A percentile compares a stretch with the other conserved stretches of the same genome.
phyloP scores from a whole-genome alignment of 2,797 vertebrate genomes.

The Rachycentron canadum region DNA sequence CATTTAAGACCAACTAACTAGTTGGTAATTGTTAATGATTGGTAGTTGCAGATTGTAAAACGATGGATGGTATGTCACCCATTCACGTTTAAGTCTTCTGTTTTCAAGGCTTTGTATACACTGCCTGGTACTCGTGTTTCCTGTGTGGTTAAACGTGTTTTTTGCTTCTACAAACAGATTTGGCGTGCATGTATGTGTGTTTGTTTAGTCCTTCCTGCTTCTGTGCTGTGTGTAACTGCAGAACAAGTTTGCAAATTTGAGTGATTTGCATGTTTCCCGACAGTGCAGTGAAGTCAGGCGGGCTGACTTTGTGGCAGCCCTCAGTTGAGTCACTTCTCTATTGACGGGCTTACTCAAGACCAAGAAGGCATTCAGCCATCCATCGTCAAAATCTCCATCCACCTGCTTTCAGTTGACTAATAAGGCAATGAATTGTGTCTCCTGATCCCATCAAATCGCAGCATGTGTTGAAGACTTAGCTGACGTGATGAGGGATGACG shows the following conservation, averaged over 20 bases:
- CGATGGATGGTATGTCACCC: neutral
- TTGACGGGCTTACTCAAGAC: conserved; percentile 27
- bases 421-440: neutral
- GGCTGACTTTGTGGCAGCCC: conserved; percentile 37
- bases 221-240: conserved; percentile 62
- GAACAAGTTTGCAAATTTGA: conserved; percentile 77
- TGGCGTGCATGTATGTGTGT: conserved; percentile 20
- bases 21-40: neutral
- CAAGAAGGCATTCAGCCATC: neutral
- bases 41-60: neutral
- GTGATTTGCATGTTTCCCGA: conserved; percentile 80
- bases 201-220: conserved; percentile 48
- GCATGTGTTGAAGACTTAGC: neutral
- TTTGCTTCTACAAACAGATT: conserved; percentile 38
- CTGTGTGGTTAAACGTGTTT: conserved; percentile 69
- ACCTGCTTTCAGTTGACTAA: neutral
- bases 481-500: too few relatives aligned
- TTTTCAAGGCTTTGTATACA: conserved; percentile 21
- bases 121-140: conserved; percentile 51
- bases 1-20: neutral
- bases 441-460: neutral
- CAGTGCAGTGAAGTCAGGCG: conserved; percentile 40
- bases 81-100: conserved; percentile 9
- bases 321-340: conserved; percentile 41
- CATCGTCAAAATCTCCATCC: neutral